Base-by-base conservation (phyloP, 2,113 vertebrate genomes). In the Cavia porcellus region DNA sequence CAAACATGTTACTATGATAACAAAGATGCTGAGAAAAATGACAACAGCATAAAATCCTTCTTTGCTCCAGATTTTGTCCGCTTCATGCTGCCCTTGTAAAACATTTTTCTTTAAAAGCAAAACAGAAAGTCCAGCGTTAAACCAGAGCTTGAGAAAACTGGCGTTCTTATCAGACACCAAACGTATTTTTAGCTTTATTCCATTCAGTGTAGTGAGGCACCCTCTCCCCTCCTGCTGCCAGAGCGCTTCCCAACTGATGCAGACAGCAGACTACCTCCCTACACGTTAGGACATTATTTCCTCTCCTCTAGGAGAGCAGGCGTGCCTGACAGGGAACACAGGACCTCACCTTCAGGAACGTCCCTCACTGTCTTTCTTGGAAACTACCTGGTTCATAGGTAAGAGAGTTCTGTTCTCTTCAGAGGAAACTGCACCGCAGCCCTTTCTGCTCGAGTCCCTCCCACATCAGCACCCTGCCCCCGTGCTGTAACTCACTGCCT, bases 21-120 rank as follows among this genome's bases (percentile, higher is more conserved):
- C 98, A 97, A 99, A 99, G 98, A 99, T 98, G 97, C 99, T 99
- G 99, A 99, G 99, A 98, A 99, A 99, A 98, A 99, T 99, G 98
- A 99, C 98, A 97, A 99, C 98, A 0, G 99, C 98, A 94, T 99
- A 99, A 96, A 99, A 99, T 82, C 99, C 99, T 97, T 99, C 99
- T 94, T 99, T 99, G 98, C 98, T 99, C 99, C 99, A 99, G 94
- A 99, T 98, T 95, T 99, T 99, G 92, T 99, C 99, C 75, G 98
- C 99, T 98, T 99, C 99, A 61, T 97, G 99, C 93, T 99, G 99
- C 66, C 98, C 99, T 99, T 99, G 99, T 95, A 99, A 99, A 92
- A 99, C 99, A 97, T 99, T 99, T 98, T 99, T 99, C 99, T 99
- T 98, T 97, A 98, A 98, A 97, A 98, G 95, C 98, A 98, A 97